Base-by-base conservation (phyloP, 1,140 invertebrate genomes). In the Thaumetopoea pityocampa region DNA sequence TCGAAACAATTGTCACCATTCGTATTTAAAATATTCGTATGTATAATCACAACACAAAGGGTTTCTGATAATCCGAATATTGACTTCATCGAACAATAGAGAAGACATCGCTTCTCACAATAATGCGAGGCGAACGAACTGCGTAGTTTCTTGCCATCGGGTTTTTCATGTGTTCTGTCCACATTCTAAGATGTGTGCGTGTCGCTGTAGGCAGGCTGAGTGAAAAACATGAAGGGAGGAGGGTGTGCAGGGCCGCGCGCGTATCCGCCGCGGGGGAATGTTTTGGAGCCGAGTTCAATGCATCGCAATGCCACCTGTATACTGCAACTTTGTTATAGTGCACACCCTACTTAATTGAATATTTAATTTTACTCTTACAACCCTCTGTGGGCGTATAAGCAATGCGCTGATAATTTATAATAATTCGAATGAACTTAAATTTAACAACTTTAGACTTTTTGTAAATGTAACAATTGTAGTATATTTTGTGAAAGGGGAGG, bases 271-370 rank as follows among this genome's bases (percentile, higher is more conserved):
- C 46, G 59, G n/a, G 62, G 60, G 60, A 56, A 54, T 65, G 59
- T 64, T 71, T 72, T 61, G 43, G 53, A 58, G 45, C 43, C 28
- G 61, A 53, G 69, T 77, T 77, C 69, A 73, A 67, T 57, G 71
- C 60, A 65, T 71, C 41, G 12, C 42, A 28, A 48, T 53, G 61
- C 60, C 67, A 77, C 69, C 72, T 77, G 72, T 71, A 59, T 65
- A 43, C 49, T 55, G 46, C 50, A 28, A 24, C 24, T 46, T 34
- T 28, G 20, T 19, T 1, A 16, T 26, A 12, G 2, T 5, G 11
- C n/a, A n/a, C n/a, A n/a, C n/a, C n/a, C n/a, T n/a, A n/a, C n/a
- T n/a, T n/a, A n/a, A n/a, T n/a, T n/a, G n/a, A n/a, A n/a, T n/a
- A n/a, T n/a, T n/a, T n/a, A n/a, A n/a, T 12, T 29, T 16, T 17